phyloP scores from a whole-genome alignment of 2,113 vertebrate genomes.

The Eulacestoma nigropectus region DNA sequence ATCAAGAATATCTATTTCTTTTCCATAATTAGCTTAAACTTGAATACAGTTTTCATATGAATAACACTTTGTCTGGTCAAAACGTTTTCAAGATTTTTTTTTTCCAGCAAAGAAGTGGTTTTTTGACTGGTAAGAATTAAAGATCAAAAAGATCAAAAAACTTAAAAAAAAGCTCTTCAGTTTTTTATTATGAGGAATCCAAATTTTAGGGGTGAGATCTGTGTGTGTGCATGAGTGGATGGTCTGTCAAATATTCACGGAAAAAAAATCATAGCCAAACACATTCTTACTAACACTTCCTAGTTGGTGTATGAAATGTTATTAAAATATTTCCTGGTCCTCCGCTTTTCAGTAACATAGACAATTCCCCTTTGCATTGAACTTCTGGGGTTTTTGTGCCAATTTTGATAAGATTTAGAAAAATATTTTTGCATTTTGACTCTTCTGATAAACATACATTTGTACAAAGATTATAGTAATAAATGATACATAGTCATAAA shows the following conservation, averaged over 20 bases:
- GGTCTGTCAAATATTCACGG: background rate
- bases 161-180: background rate
- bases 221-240: background rate
- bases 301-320: background rate
- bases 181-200: background rate
- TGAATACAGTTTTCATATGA: background rate
- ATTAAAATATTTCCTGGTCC: background rate
- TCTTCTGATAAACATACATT: background rate
- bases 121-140: background rate
- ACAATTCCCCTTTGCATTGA: background rate
- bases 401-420: background rate
- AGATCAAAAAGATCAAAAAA: background rate
- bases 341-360: background rate
- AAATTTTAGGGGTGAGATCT: background rate
- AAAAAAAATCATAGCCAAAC: background rate
- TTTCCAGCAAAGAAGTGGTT: background rate
- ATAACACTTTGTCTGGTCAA: background rate
- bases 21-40: background rate
- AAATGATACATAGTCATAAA: background rate
- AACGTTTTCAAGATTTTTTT: background rate
- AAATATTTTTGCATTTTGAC: background rate
- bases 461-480: background rate
- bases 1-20: background rate
- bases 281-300: background rate
- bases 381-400: background rate